Evolutionary conservation across 2,888 invertebrate species (phyloP), one percentile per base, ranked within the genome.

Genomic region (Nasonovia ribisnigri): DNA sequence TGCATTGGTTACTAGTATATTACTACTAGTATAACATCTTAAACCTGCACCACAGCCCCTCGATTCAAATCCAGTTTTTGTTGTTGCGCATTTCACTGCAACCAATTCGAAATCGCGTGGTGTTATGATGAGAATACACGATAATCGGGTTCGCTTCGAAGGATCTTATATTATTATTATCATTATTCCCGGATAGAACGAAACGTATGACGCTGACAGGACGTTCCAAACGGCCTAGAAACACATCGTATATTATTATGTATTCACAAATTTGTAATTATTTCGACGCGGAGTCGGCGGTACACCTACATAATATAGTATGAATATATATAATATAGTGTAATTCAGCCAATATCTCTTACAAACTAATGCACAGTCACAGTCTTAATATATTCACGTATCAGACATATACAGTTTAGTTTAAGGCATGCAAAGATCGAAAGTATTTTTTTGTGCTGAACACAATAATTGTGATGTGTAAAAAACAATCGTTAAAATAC

Each of bases 311-410:
- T 36, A 36, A 8, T 48, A 24, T 10, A 57, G 26, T 54, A 54
- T 54, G 20, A 20, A 54, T 54, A 54, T 54, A 54, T 54, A 54
- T 20, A 20, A 54, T 54, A 24, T 54, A 36, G 20, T 77, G 36
- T 77, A 77, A 77, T 77, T 77, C 77, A 36, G 77, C 43, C 43
- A 0, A 43, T 48, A 20, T 90, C 48, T 77, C 54, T 84, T 51
- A 51, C 51, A 91, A 91, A 91, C 90, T 91, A 91, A 91, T 91
- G 90, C 90, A 16, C 29, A 84, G 90, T 91, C 90, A 91, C 90
- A 51, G 10, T 84, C 77, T 91, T 84, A 91, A 91, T 84, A 84
- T 91, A 91, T 91, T 91, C 90, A 77, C 42, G 26, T 5, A 36
- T 13, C 5, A 77, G 77, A 48, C 11, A 67, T 8, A 48, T 20